Conservation (phyloP, 2,113 vertebrate species). For the Ammodytes marinus region DNA sequence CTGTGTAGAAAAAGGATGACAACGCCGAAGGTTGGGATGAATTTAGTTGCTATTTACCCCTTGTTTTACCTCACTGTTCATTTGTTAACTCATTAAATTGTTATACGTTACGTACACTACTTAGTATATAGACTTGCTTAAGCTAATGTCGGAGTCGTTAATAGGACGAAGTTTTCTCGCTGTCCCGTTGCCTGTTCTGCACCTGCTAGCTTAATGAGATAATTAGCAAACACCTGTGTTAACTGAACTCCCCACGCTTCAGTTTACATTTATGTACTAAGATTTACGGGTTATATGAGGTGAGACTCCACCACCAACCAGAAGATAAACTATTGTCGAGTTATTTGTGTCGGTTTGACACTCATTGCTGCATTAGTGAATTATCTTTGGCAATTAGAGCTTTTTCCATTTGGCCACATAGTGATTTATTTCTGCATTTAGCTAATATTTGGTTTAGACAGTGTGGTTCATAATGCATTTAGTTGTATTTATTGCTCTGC, state of each 20-base stretch:
- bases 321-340: neutral
- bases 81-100: neutral
- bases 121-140: neutral
- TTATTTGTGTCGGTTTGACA: neutral
- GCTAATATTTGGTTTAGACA: constrained; percentile 1
- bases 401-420: constrained; percentile 7
- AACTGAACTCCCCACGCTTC: neutral
- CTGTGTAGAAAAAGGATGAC: constrained; percentile 58
- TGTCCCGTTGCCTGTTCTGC: neutral
- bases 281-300: neutral
- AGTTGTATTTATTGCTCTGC: constrained; percentile 24
- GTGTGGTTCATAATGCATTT: constrained; percentile 16
- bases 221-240: constrained; percentile 22
- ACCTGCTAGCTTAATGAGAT: constrained; percentile 5
- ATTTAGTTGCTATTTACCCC: constrained; percentile 7
- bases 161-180: neutral
- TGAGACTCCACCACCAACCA: neutral
- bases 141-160: neutral
- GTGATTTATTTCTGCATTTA: constrained; percentile 10
- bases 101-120: too few relatives aligned
- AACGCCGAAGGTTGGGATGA: constrained; percentile 77
- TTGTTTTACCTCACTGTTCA: neutral
- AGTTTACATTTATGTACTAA: neutral
- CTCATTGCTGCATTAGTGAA: constrained; percentile 8
- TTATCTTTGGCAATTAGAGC: constrained; percentile 7